Base-by-base conservation (phyloP, 2,113 vertebrate genomes). In the Seriola aureovittata region DNA sequence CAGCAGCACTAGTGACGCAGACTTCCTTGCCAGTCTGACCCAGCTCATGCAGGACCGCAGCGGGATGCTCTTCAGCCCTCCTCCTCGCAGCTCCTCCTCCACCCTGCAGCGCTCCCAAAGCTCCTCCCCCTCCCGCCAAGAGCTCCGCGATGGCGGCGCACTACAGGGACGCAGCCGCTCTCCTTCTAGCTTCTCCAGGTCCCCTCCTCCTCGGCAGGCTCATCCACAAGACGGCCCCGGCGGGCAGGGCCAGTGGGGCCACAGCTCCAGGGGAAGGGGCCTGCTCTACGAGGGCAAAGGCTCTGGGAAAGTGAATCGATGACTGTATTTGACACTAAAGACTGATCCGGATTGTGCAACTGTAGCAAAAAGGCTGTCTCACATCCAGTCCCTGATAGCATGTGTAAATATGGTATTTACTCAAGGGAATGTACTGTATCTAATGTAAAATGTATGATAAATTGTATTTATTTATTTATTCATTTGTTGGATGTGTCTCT, bases 71-170 rank as follows among this genome's bases (percentile, higher is more conserved):
- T 96, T 97, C 92, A 97, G 96, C 86, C 97, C 97, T 29, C 96
- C 95, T 48, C 94, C 96, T 16, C 96, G 97, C 84, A 97, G 96
- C 92, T 96, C 97, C 78, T 96, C 96, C 54, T 93, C 94, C 55
- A 97, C 97, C 75, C 94, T 99, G 89, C 98, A 98, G 89, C 97
- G 97, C 91, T 98, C 98, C 0, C 94, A 97, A 65, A 99, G 98
- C 92, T 98, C 97, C 89, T 99, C 98, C 78, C 96, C 98, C 0
- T 99, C 98, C 29, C 95, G 97, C 82, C 95, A 96, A 79, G 98
- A 97, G 79, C 94, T 96, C 68, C 93, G 96, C 2, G 97, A 93
- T 0, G 71, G 85, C 86, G 94, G 93, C 4, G 55, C 84, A 73
- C 93, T 95, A 84, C 94, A 95, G 81, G 97, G 96, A 71, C 97